Percentiles rank a stretch among this genome's conserved stretches.
Evolutionary conservation across 1,140 invertebrate genomes (phyloP).

Genomic region (Meteorus sp.): DNA sequence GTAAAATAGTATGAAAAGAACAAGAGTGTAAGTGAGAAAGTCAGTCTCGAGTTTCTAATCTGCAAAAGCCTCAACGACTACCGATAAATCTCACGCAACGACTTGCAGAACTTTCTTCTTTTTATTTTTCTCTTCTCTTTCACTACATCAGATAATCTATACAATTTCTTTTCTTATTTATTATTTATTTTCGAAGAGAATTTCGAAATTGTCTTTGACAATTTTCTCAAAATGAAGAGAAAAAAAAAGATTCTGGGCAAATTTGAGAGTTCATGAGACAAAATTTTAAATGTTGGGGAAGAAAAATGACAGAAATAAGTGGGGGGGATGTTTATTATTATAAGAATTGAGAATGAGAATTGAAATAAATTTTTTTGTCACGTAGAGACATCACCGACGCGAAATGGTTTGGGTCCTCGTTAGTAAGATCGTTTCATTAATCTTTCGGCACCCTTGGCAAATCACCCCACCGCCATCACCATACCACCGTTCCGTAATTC

Average conservation of each 20-base stretch:
- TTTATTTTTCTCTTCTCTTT: constrained; percentile 36
- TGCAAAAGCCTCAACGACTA: constrained; percentile 35
- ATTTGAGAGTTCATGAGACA: too few species aligned
- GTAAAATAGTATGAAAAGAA: constrained; percentile 27
- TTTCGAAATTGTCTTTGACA: too few species aligned
- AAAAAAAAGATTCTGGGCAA: constrained; percentile 26
- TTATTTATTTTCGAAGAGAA: constrained; percentile 8
- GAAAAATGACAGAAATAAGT: too few species aligned
- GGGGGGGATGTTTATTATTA: too few species aligned
- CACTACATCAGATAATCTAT: neutral
- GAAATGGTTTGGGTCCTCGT: too few species aligned
- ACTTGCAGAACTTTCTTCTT: constrained; percentile 34
- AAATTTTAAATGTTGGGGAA: too few species aligned
- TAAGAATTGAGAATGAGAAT: constrained; percentile 6
- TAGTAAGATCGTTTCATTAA: constrained; percentile 50
- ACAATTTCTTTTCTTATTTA: constrained; percentile 40
- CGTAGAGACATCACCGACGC: constrained; percentile 29
- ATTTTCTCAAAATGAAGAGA: too few species aligned
- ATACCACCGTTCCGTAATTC: constrained; percentile 49
- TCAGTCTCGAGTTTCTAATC: constrained; percentile 38
- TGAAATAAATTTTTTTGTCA: constrained; percentile 22
- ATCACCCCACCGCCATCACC: constrained; percentile 41
- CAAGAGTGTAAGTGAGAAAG: constrained; percentile 6
- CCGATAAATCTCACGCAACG: constrained; percentile 44
- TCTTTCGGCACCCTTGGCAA: constrained; percentile 36